A percentile compares a stretch with the other conserved stretches of the same genome.
phyloP scores from a whole-genome alignment of 2,113 vertebrate genomes.

The Tricholaema leucomelas region DNA sequence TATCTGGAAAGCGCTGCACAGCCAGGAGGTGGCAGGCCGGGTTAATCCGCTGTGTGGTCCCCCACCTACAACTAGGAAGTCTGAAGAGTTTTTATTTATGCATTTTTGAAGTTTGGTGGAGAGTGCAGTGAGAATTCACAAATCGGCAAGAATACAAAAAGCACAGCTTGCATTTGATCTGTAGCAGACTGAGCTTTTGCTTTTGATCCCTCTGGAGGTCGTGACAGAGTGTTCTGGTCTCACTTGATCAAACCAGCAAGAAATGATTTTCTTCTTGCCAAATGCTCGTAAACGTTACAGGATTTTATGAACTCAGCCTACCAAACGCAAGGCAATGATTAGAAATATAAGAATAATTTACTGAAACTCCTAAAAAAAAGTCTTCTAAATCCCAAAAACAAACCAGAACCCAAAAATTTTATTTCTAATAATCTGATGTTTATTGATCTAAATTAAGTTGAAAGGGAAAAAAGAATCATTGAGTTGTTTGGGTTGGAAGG shows the following conservation, averaged over 20 bases:
- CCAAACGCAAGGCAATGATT: background rate
- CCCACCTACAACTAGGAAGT: accelerated
- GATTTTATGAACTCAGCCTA: background rate
- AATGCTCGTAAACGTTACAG: background rate
- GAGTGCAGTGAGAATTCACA: background rate
- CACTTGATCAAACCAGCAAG: background rate
- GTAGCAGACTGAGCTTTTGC: background rate
- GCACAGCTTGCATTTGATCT: background rate
- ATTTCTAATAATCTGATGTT: background rate
- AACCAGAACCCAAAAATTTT: background rate
- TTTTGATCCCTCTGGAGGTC: background rate
- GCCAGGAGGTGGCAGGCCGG: background rate
- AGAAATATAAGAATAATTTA: background rate
- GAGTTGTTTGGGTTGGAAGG: too few species aligned
- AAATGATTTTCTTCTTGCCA: background rate
- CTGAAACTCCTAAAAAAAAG: background rate
- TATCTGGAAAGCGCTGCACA: background rate
- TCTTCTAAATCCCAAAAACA: background rate
- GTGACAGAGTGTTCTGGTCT: background rate
- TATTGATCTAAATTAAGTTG: background rate
- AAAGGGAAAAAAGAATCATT: background rate
- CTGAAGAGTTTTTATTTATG: background rate
- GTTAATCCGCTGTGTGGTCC: background rate
- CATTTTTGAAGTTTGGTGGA: background rate
- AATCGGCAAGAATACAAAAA: background rate